A percentile compares a stretch with the other conserved stretches of the same genome.
Conservation (phyloP, 2,113 vertebrate species). For the Centropus unirufus region DNA sequence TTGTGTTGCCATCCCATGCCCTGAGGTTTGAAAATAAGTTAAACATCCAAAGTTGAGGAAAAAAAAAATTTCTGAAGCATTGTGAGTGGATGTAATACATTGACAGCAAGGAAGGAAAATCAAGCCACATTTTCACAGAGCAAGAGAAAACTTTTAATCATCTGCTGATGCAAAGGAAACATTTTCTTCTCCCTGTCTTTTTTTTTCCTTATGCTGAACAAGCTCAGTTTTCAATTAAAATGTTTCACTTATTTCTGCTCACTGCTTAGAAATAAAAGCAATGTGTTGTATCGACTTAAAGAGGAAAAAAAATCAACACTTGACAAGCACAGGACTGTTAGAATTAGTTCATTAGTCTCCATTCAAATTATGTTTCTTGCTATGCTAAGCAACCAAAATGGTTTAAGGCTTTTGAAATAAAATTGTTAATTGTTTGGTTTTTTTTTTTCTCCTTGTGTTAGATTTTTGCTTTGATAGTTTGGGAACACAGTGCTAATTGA, state of each 20-base stretch:
- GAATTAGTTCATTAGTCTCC: constrained; percentile 27
- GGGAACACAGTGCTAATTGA: constrained; percentile 49
- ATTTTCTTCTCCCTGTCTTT: not conserved
- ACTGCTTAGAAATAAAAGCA: constrained; percentile 44
- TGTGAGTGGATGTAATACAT: not conserved
- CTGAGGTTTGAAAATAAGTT: not conserved
- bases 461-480: constrained; percentile 54
- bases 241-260: constrained; percentile 23
- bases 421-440: constrained; percentile 6
- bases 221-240: constrained; percentile 49
- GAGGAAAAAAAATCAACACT: not conserved
- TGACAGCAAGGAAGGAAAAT: not conserved
- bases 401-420: constrained; percentile 35
- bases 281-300: constrained; percentile 4
- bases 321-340: not conserved
- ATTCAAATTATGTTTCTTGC: constrained; percentile 34
- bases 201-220: not conserved
- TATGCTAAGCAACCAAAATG: constrained; percentile 14
- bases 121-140: not conserved
- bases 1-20: not conserved
- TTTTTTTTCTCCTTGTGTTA: not conserved
- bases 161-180: constrained; percentile 3
- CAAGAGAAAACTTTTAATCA: not conserved
- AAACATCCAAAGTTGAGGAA: not conserved
- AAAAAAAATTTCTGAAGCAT: not conserved